Conservation (phyloP, 2,113 vertebrate species). For the Antidorcas marsupialis region DNA sequence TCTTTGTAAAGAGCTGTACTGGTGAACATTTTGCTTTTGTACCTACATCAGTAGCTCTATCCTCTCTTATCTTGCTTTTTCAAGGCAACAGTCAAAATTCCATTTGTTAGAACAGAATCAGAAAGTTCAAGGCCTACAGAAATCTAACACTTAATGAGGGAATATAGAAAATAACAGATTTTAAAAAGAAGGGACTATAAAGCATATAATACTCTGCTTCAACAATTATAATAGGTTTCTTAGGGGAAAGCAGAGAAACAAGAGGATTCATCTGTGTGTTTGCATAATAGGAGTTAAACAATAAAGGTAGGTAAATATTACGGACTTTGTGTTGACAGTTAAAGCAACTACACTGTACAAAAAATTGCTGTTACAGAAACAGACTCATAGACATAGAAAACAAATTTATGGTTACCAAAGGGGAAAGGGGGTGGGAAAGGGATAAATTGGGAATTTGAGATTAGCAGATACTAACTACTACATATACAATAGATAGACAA, state of each 20-base stretch:
- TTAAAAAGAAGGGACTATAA: neutral
- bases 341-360: neutral
- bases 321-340: neutral
- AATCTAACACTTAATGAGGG: neutral
- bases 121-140: neutral
- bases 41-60: neutral
- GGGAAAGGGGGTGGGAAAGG: neutral
- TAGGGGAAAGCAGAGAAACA: neutral
- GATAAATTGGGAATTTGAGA: neutral
- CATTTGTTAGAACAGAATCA: neutral
- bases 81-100: constrained; percentile 12
- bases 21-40: neutral
- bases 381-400: neutral
- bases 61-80: neutral
- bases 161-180: neutral
- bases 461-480: neutral
- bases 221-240: neutral
- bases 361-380: neutral
- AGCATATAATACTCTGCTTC: neutral
- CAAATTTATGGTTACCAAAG: neutral
- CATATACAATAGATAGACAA: neutral
- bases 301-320: neutral
- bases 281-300: neutral
- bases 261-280: neutral
- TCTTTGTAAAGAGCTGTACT: neutral